Evolutionary conservation across 2,797 vertebrate species (phyloP).

Genomic region (Siniperca undulata): DNA sequence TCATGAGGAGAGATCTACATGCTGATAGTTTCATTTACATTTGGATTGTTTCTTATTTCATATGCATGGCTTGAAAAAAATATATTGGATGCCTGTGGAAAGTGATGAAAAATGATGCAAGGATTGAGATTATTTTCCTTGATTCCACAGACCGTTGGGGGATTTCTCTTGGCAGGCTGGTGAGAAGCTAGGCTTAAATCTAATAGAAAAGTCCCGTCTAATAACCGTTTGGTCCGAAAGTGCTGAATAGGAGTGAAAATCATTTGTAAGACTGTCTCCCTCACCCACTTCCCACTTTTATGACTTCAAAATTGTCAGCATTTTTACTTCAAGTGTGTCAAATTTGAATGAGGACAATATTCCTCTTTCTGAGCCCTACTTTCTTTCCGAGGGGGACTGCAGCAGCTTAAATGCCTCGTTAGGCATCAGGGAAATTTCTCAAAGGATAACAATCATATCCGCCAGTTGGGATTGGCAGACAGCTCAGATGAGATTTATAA

Average conservation of each 20-base stretch:
- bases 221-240: constrained; percentile 75
- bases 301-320: constrained; percentile 81
- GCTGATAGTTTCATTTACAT: constrained; percentile 56
- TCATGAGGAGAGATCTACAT: constrained; percentile 40
- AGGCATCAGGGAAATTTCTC: constrained; percentile 74
- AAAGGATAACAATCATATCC: constrained; percentile 73
- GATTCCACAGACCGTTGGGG: constrained; percentile 66
- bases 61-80: constrained; percentile 32
- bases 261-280: constrained; percentile 71
- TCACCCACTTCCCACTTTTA: constrained; percentile 68
- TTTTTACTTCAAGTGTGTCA: constrained; percentile 83
- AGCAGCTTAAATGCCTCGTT: constrained; percentile 81
- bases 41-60: constrained; percentile 70
- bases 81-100: constrained; percentile 40
- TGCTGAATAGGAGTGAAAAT: constrained; percentile 81
- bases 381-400: constrained; percentile 65
- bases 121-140: constrained; percentile 76
- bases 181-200: constrained; percentile 68
- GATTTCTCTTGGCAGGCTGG: constrained; percentile 64
- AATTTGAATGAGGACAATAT: constrained; percentile 83
- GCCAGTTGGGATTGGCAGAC: constrained; percentile 67
- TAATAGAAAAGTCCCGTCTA: constrained; percentile 74
- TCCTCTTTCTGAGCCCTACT: constrained; percentile 67
- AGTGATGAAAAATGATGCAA: constrained; percentile 81
- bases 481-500: constrained; percentile 66